Evolutionary conservation across 2,113 vertebrate genomes (phyloP).

Genomic region (Eublepharis macularius): DNA sequence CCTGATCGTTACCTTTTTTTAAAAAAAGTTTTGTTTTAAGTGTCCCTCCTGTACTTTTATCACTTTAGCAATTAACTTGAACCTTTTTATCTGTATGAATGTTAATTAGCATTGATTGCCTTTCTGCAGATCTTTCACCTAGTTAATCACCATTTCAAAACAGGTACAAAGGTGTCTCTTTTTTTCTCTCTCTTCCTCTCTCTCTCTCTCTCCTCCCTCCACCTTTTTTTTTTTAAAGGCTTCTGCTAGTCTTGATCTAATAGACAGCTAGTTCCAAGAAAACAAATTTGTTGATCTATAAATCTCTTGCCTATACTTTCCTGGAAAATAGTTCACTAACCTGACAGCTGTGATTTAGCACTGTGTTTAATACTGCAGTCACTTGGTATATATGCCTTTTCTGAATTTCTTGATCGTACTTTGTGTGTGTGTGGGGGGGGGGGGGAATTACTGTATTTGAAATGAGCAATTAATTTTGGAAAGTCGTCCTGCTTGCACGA

Average conservation of each 20-base stretch:
- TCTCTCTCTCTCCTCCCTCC: too few relatives aligned
- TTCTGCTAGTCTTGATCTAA: background rate
- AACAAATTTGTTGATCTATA: background rate
- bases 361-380: background rate
- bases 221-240: rapidly evolving
- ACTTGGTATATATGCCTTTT: background rate
- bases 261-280: background rate
- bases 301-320: background rate
- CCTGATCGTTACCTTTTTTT: background rate
- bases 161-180: background rate
- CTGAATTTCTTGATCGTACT: background rate
- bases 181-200: too few relatives aligned
- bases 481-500: background rate
- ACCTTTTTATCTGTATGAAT: background rate
- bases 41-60: rapidly evolving
- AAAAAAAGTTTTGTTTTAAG: background rate
- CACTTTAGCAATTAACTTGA: background rate
- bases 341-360: background rate
- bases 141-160: background rate
- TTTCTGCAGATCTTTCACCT: slow-evolving; percentile 1
- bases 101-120: background rate
- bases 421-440: too few relatives aligned
- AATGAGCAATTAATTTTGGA: background rate
- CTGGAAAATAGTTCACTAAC: background rate
- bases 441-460: background rate